Evolutionary conservation across 2,113 vertebrate species (phyloP), one percentile per base, ranked within the genome.

Genomic region (Myotis lucifugus): DNA sequence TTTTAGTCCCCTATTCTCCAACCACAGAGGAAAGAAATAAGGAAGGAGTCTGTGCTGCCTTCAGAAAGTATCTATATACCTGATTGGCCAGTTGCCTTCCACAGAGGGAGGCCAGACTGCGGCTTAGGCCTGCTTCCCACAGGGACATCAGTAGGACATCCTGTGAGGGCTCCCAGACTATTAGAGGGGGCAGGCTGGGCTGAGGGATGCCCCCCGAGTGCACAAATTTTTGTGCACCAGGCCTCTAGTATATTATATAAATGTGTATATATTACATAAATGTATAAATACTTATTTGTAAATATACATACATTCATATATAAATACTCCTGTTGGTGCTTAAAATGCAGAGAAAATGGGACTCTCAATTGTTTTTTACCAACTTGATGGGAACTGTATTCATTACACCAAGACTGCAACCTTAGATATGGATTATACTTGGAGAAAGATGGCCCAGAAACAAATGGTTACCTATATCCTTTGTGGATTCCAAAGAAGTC

Each of bases 291-390:
- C 52, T 76, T 85, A n/a, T 18, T 54, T 34, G 1, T 27, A 89
- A 25, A 54, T 83, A 34, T 37, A 25, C 8, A 42, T 86, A 40
- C 11, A 34, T 37, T 19, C 3, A 46, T 87, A 40, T 7, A 59
- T 14, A 56, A 21, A 54, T 29, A 56, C 37, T 67, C 61, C 37
- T 81, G 7, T 32, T 72, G 52, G 84, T 91, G 42, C 89, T 94
- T 89, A 61, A 78, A 81, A 56, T 95, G 40, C 2, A 79, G 50
- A 96, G 74, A 84, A 95, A 89, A 37, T 76, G 5, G 8, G 37
- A 76, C 37, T 73, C 67, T 88, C 59, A 6, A 50, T 89, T 73
- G 9, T 64, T 86, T 21, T 34, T 66, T 88, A 37, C n/a, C 34
- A 59, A 14, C 85, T 79, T 94, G 50, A 8, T 48, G 19, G n/a